Evolutionary conservation across 2,113 vertebrate species (phyloP), one percentile per base, ranked within the genome.

Genomic region (Gasterosteus nipponicus): DNA sequence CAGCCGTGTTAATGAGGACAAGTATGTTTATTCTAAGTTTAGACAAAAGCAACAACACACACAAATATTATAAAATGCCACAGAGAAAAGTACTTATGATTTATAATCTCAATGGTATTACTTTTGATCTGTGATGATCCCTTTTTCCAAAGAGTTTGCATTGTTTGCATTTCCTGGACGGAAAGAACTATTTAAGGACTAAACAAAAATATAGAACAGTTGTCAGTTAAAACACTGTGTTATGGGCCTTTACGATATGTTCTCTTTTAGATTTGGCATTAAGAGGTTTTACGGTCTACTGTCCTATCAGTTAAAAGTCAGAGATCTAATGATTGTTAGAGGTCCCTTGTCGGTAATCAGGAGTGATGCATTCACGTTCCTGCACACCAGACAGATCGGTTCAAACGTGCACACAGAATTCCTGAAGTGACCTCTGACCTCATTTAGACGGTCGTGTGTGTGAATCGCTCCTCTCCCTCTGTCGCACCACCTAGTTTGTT

Each of bases 341-440:
- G 44, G 29, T 31, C 60, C 31, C 42, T 19, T 10, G 22, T 75
- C 72, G 5, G 62, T 56, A 41, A 61, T 6, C 39, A 54, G 44
- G 12, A 46, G 53, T 39, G 44, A 12, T 61, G 35, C 22, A 1
- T 76, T 75, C 11, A 4, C 16, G 42, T 46, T 75, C 69, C 62
- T 51, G 60, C 10, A 69, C 39, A 51, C 46, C 60, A 69, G 47
- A 47, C 49, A 64, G 47, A 73, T 76, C 38, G 29, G 39, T n/a
- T 33, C 26, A 71, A 76, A 73, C 53, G 64, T 53, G 39, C 33
- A 65, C 39, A 78, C 11, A 61, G 61, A 41, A 86, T 87, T 84
- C 83, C 78, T 87, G 4, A 4, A 11, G 19, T 62, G 75, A 87
- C 73, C 78, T 66, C n/a, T 77, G 74, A 69, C 83, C 83, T 39